phyloP scores from a whole-genome alignment of 1,140 invertebrate genomes.

The Camponotus floridanus region DNA sequence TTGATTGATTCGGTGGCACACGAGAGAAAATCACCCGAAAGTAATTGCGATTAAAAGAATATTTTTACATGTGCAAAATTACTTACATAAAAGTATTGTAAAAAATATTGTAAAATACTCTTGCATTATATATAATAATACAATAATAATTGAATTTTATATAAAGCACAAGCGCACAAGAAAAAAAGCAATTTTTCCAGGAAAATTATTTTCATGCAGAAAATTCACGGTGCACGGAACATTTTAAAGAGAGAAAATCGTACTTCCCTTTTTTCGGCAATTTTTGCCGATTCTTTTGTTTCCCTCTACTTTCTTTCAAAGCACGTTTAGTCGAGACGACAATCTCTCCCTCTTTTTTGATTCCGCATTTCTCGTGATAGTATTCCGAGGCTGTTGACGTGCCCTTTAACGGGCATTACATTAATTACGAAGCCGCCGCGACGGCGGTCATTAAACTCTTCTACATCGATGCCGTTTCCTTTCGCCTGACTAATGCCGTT shows the following conservation, averaged over 20 bases:
- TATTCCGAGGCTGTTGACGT: conserved; percentile 34
- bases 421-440: conserved; percentile 65
- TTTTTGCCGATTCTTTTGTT: conserved; percentile 12
- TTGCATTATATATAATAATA: conserved; percentile 4
- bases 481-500: conserved; percentile 28
- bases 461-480: conserved; percentile 68
- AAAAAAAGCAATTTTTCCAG: neutral
- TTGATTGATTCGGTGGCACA: no score
- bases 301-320: neutral
- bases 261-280: neutral
- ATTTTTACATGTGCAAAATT: neutral
- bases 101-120: no score
- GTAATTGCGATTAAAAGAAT: no score
- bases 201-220: neutral
- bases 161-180: neutral
- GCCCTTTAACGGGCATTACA: conserved; percentile 68
- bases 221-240: neutral
- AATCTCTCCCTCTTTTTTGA: neutral
- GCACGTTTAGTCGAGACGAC: neutral
- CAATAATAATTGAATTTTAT: neutral
- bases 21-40: no score
- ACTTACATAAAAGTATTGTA: neutral
- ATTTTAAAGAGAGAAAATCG: neutral
- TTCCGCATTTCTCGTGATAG: conserved; percentile 30
- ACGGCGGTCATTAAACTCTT: conserved; percentile 75